phyloP scores from a whole-genome alignment of 2,113 vertebrate genomes.

The Melanotaenia duboulayi region DNA sequence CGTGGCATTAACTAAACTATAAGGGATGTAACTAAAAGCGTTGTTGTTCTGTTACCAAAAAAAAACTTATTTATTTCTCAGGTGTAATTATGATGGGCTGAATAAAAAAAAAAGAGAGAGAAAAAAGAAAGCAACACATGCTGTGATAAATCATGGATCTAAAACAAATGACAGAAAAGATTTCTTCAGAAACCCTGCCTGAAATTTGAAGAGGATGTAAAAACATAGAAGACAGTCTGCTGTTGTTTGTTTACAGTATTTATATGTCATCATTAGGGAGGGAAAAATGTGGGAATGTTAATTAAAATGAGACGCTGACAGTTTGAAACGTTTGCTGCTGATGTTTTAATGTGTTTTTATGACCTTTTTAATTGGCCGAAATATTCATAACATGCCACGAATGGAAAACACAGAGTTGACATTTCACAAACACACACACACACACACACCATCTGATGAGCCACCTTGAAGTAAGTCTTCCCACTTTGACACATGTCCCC shows the following conservation, averaged over 20 bases:
- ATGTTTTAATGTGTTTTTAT: slow-evolving; percentile 28
- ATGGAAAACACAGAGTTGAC: slow-evolving; percentile 52
- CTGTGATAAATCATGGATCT: neutral
- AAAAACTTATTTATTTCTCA: neutral
- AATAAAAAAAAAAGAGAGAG: too few species aligned
- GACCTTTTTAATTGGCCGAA: slow-evolving; percentile 45
- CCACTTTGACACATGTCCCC: slow-evolving; percentile 72
- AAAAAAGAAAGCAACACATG: neutral
- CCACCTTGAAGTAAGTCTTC: slow-evolving; percentile 77
- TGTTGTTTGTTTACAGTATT: slow-evolving; percentile 36
- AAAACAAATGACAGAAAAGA: neutral
- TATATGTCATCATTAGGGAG: slow-evolving; percentile 35
- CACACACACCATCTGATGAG: slow-evolving; percentile 47
- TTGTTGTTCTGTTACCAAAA: slow-evolving; percentile 7
- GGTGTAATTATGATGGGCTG: neutral
- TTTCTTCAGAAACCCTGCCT: neutral
- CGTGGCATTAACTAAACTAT: neutral
- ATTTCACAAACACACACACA: slow-evolving; percentile 49
- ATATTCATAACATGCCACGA: slow-evolving; percentile 24
- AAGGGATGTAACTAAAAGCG: too few species aligned
- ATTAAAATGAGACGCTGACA: slow-evolving; percentile 30
- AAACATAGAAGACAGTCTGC: neutral
- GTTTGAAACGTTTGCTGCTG: slow-evolving; percentile 9
- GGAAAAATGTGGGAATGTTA: slow-evolving; percentile 13
- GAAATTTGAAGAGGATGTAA: neutral